Percentiles rank a stretch among this genome's conserved stretches.
Conservation (phyloP, 1,140 invertebrate species). For the Drosophila tristis region DNA sequence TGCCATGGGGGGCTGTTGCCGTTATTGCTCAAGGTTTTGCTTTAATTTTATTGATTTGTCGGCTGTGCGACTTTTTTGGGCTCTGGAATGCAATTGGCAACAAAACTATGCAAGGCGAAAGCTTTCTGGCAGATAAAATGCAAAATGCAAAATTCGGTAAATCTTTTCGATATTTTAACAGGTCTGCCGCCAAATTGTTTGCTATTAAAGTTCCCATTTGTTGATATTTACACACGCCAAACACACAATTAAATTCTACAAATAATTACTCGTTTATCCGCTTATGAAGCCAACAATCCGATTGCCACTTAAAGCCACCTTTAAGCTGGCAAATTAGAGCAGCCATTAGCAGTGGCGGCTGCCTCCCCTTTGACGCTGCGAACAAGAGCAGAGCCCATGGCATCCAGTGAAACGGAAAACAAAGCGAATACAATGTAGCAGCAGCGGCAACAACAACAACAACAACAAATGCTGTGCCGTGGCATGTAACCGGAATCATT, state of each 20-base stretch:
- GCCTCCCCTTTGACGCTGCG: conserved; percentile 21
- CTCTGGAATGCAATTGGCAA: too few relatives aligned
- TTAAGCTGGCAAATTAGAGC: conserved; percentile 37
- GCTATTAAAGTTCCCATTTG: too few relatives aligned
- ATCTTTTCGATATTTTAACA: too few relatives aligned
- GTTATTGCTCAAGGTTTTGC: not conserved
- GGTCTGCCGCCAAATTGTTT: too few relatives aligned
- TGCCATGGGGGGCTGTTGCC: not conserved
- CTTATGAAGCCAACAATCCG: too few relatives aligned
- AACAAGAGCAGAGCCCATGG: conserved; percentile 19
- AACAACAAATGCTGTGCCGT: conserved; percentile 25
- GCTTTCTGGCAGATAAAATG: too few relatives aligned
- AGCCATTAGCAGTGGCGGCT: conserved; percentile 20
- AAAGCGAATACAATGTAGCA: conserved; percentile 30
- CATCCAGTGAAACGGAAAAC: conserved; percentile 25
- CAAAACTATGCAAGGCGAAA: too few relatives aligned
- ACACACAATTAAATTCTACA: too few relatives aligned
- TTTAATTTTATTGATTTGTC: conserved; percentile 24
- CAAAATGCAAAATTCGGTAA: too few relatives aligned
- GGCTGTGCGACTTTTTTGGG: too few relatives aligned
- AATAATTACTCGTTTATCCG: too few relatives aligned
- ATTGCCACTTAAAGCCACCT: conserved; percentile 19
- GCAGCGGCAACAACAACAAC: not conserved
- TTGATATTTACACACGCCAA: too few relatives aligned
- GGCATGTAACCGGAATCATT: conserved; percentile 20